Percentiles rank a stretch among this genome's conserved stretches.
Conservation (phyloP, 2,113 vertebrate genomes). For the Catharus fuscescens region DNA sequence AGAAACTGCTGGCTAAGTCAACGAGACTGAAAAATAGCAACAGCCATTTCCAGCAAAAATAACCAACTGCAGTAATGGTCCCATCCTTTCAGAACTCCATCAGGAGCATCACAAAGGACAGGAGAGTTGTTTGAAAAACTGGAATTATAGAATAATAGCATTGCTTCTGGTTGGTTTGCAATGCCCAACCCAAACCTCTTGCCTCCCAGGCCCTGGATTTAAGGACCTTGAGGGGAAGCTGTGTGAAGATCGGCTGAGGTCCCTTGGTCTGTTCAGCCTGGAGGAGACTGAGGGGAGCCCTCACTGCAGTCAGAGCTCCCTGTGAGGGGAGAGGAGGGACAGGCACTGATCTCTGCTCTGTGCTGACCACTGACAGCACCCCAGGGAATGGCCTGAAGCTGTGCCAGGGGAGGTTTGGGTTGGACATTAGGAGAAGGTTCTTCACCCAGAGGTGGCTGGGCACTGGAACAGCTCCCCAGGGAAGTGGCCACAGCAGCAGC, state of each 20-base stretch:
- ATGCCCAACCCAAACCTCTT: accelerated
- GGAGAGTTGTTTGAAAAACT: background rate
- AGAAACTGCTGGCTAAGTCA: background rate
- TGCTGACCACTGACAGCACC: background rate
- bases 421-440: background rate
- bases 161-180: background rate
- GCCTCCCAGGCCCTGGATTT: background rate
- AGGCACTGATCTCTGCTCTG: background rate
- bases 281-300: background rate
- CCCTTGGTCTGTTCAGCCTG: background rate
- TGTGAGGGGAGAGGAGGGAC: accelerated
- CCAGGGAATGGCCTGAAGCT: accelerated
- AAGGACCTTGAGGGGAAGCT: background rate
- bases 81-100: background rate
- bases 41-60: background rate
- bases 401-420: no score
- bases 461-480: background rate
- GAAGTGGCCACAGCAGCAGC: background rate
- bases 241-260: accelerated
- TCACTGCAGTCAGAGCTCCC: background rate
- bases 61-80: accelerated
- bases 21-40: background rate
- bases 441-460: background rate
- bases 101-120: background rate
- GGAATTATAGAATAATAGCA: background rate